Evolutionary conservation across 1,140 invertebrate species (phyloP).

Genomic region (Leptinotarsa undecemlineata): DNA sequence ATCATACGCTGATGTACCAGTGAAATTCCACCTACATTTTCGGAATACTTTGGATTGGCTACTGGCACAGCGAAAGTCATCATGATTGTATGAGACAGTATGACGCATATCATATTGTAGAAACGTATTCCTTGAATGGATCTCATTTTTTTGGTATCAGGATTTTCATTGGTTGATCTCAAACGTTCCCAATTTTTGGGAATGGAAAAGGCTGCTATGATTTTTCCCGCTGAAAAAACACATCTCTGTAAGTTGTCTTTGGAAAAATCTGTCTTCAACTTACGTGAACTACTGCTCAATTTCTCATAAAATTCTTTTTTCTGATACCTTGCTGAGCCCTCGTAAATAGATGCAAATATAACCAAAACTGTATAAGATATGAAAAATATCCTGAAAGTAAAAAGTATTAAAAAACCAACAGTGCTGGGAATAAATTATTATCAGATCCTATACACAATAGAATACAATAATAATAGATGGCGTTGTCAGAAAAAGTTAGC

Average conservation of each 20-base stretch:
- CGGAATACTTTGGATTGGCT: slow-evolving; percentile 38
- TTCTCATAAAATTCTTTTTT: slow-evolving; percentile 19
- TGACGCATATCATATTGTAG: slow-evolving; percentile 42
- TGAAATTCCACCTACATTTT: slow-evolving; percentile 36
- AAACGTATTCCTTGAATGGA: slow-evolving; percentile 45
- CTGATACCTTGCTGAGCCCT: slow-evolving; percentile 33
- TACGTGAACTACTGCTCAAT: slow-evolving; percentile 7
- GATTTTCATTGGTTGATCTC: slow-evolving; percentile 24
- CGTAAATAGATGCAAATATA: slow-evolving; percentile 36
- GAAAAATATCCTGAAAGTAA: slow-evolving; percentile 34
- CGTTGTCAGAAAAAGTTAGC: no score
- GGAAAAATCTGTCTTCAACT: background rate
- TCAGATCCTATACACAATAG: no score
- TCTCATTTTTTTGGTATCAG: slow-evolving; percentile 34
- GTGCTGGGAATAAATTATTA: no score
- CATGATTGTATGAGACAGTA: slow-evolving; percentile 42
- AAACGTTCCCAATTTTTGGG: slow-evolving; percentile 43
- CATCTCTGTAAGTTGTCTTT: background rate
- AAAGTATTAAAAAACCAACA: background rate
- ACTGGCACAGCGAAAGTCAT: slow-evolving; percentile 35
- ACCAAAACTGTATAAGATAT: slow-evolving; percentile 30
- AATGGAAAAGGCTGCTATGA: slow-evolving; percentile 42
- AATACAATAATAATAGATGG: no score
- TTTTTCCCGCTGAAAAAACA: slow-evolving; percentile 34
- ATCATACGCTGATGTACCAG: background rate